Evolutionary conservation across 2,888 invertebrate species (phyloP).

Genomic region (Latrodectus elegans): DNA sequence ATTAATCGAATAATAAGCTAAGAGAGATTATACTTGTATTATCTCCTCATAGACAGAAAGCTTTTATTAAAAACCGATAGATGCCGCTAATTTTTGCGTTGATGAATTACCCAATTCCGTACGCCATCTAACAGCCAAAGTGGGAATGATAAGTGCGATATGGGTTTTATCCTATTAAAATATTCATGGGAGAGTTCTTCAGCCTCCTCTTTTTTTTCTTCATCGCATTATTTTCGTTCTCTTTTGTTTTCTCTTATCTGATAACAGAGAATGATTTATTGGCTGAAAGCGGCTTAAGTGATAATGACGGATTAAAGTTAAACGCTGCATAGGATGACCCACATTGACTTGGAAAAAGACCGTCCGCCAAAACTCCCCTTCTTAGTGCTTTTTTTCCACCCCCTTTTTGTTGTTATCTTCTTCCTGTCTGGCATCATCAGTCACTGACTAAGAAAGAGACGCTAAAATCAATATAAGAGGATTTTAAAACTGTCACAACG

Average conservation of each 20-base stretch:
- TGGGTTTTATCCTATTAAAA: constrained; percentile 47
- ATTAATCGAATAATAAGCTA: constrained; percentile 68
- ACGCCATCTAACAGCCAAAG: constrained; percentile 32
- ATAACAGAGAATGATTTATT: constrained; percentile 68
- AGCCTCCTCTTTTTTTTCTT: constrained; percentile 36
- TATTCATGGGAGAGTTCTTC: constrained; percentile 45
- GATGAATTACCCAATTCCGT: constrained; percentile 66
- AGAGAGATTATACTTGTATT: constrained; percentile 61
- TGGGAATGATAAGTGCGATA: constrained; percentile 42
- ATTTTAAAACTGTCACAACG: neutral
- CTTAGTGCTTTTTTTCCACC: neutral
- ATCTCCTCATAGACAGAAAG: constrained; percentile 63
- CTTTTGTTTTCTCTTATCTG: constrained; percentile 62
- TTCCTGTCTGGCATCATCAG: constrained; percentile 37
- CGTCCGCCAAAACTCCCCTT: neutral
- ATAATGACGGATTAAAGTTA: constrained; percentile 70
- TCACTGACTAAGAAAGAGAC: constrained; percentile 32
- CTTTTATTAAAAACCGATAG: constrained; percentile 70
- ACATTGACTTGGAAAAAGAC: constrained; percentile 45
- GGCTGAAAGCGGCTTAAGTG: constrained; percentile 68
- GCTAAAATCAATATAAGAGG: constrained; percentile 12
- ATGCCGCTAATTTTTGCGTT: constrained; percentile 65
- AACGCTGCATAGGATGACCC: constrained; percentile 64
- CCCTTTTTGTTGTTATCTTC: constrained; percentile 33
- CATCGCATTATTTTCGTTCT: constrained; percentile 37